phyloP scores from a whole-genome alignment of 1,140 invertebrate species.

The Druon quercuslanigerum region DNA sequence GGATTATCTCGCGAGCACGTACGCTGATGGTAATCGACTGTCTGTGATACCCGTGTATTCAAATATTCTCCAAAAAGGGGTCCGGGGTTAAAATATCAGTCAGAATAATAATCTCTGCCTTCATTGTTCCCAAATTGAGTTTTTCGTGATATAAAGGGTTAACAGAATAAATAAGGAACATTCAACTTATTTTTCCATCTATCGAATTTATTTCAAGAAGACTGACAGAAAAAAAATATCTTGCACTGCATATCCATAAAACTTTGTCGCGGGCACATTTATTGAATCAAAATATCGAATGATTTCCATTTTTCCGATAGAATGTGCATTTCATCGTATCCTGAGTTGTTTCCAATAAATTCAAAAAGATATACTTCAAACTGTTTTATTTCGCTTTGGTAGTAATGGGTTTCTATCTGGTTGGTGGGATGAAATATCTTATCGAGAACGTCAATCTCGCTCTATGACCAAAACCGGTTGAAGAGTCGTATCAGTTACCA shows the following conservation, averaged over 20 bases:
- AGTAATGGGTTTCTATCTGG: constrained; percentile 10
- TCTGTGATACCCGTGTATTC: constrained; percentile 22
- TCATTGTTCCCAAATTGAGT: too few species aligned
- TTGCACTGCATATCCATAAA: too few species aligned
- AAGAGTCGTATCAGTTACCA: constrained; percentile 4
- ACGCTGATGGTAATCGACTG: constrained; percentile 42
- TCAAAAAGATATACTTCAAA: not conserved
- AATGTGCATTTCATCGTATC: not conserved
- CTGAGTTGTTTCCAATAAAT: constrained; percentile 15
- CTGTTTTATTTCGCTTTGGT: constrained; percentile 13
- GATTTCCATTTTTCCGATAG: not conserved
- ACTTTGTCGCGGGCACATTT: not conserved
- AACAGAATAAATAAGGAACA: too few species aligned
- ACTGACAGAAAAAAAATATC: constrained; percentile 26
- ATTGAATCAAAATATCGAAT: constrained; percentile 5
- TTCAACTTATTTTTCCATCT: constrained; percentile 30
- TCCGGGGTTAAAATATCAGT: not conserved
- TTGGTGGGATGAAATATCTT: constrained; percentile 2
- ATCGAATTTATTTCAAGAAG: not conserved
- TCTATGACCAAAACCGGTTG: constrained; percentile 2
- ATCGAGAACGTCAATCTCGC: not conserved
- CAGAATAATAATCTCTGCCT: not conserved
- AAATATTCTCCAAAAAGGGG: constrained; percentile 13
- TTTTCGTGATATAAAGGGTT: too few species aligned
- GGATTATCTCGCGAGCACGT: constrained; percentile 41